Evolutionary conservation across 2,113 vertebrate species (phyloP), one percentile per base, ranked within the genome.

Genomic region (Xyliphius kryptos): DNA sequence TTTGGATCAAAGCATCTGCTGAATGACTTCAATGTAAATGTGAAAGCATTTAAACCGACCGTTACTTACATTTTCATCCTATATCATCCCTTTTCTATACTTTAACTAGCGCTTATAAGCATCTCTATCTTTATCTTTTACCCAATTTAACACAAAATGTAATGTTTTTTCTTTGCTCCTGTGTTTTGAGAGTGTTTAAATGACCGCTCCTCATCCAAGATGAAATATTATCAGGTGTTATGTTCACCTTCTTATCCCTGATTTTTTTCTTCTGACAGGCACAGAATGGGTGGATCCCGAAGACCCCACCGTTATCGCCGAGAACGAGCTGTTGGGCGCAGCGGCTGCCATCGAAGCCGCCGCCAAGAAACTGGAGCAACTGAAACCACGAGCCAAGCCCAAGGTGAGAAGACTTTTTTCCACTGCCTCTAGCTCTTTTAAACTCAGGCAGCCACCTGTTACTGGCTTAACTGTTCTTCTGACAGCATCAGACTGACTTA

Each of bases 291-390:
- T 98, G 46, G 95, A 98, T 62, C 95, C 95, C 0, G 93, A 97
- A 73, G 95, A 98, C 68, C 95, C 95, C 59, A 97, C 94, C 0
- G 95, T 97, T 77, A 98, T 98, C 1, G 93, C 95, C 2, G 95
- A 98, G 83, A 97, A 97, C 0, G 95, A 98, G 76, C 86, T 98
- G 41, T 72, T 98, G 68, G 95, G 94, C 26, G 95, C 95, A 0
- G 94, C 96, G 0, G 95, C 94, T 0, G 95, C 95, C 14, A 98
- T 98, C 50, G 95, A 98, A 77, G 95, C 95, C 14, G 95, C 93
- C 32, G 94, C 95, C 80, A 98, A 96, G 85, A 98, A 98, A 80
- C 81, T 98, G 76, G 95, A 98, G 83, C 94, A 97, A 83, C 88
- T 97, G 77, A 94, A 96, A 68, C 95, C 95, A 0, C 84, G 95